Conservation (phyloP, 2,113 vertebrate species). For the Carassius carassius region DNA sequence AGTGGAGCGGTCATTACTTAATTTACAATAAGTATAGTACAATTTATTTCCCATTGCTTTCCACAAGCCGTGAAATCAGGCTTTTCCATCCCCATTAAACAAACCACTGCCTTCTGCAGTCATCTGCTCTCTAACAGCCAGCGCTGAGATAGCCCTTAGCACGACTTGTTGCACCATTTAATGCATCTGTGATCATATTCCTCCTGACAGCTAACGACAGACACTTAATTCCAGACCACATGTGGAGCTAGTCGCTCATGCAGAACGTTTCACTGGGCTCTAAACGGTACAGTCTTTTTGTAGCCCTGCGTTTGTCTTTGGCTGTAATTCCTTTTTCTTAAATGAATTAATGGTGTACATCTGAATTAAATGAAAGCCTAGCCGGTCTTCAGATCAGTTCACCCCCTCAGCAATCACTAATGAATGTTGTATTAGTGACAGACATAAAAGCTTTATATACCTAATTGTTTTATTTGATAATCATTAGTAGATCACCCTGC, state of each 20-base stretch:
- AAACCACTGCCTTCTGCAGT: conserved; percentile 45
- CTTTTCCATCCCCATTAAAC: conserved; percentile 30
- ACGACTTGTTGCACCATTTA: conserved; percentile 58
- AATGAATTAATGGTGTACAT: neutral
- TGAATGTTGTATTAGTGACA: conserved; percentile 20
- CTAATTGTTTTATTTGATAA: conserved; percentile 30
- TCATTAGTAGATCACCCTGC: conserved; percentile 32
- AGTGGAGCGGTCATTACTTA: conserved; percentile 34
- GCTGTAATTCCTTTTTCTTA: neutral
- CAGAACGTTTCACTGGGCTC: conserved; percentile 50
- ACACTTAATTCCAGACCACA: conserved; percentile 35
- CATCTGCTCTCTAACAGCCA: conserved; percentile 34
- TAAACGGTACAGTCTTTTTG: conserved; percentile 20
- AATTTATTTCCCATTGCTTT: conserved; percentile 43
- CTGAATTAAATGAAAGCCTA: too few relatives aligned
- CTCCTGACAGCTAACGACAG: conserved; percentile 62
- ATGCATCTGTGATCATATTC: conserved; percentile 52
- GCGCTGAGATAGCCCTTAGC: conserved; percentile 49
- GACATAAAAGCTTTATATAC: conserved; percentile 17
- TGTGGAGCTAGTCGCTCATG: conserved; percentile 49
- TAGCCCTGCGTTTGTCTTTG: conserved; percentile 3
- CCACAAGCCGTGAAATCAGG: conserved; percentile 40
- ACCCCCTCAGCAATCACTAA: conserved; percentile 22
- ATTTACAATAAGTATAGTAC: conserved; percentile 32
- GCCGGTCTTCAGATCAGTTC: conserved; percentile 11